phyloP scores from a whole-genome alignment of 2,797 vertebrate genomes.

The Pseudomugil tenellus region DNA sequence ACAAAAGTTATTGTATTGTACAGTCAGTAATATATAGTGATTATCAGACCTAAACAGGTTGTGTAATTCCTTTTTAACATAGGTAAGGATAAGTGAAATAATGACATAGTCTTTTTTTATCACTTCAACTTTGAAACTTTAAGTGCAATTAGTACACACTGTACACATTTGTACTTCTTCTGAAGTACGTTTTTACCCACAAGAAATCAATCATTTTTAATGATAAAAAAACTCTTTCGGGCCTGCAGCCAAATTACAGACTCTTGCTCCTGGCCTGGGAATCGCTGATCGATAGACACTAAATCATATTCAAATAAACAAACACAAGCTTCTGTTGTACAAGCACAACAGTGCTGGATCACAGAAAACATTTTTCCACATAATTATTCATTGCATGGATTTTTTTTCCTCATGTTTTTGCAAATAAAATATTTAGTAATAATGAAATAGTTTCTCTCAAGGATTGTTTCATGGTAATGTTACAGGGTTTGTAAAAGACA shows the following conservation, averaged over 20 bases:
- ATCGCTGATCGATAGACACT: not conserved
- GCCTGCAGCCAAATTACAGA: not conserved
- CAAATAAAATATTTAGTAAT: no score
- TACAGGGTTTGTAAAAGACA: not conserved
- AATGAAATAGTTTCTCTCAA: not conserved
- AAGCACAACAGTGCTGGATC: not conserved
- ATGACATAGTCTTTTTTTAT: not conserved
- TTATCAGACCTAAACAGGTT: not conserved
- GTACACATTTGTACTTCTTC: not conserved
- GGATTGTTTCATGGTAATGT: not conserved
- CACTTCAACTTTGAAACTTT: not conserved
- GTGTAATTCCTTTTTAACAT: not conserved
- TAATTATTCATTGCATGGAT: no score
- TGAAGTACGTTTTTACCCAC: not conserved
- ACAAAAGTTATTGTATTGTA: not conserved
- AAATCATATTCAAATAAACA: not conserved
- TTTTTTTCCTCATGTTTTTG: no score
- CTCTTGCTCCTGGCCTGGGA: not conserved
- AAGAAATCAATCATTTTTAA: not conserved
- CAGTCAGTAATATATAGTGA: not conserved
- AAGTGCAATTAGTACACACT: not conserved
- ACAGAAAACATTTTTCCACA: not conserved
- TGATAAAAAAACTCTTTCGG: not conserved
- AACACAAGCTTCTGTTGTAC: not conserved
- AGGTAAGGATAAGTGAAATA: not conserved